Evolutionary conservation across 2,797 vertebrate species (phyloP).

Genomic region (Pristis pectinata): DNA sequence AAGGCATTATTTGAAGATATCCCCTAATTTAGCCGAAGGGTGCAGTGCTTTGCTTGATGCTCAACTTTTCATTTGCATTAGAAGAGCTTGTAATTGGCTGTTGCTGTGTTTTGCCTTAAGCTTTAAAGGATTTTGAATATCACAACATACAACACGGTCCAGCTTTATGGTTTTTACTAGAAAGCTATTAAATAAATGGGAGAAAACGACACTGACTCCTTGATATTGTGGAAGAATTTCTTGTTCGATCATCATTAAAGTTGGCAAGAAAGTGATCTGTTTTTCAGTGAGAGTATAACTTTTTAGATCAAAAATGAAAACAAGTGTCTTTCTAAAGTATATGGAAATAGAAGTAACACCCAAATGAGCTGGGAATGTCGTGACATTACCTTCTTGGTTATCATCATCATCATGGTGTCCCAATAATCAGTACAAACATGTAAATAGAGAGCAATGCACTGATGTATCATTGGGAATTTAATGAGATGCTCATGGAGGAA

Average conservation of each 20-base stretch:
- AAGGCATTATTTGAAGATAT: background rate
- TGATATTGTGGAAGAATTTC: background rate
- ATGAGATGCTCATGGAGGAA: background rate
- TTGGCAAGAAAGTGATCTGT: background rate
- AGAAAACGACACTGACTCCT: background rate
- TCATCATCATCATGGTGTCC: too few relatives aligned
- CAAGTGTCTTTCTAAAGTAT: background rate
- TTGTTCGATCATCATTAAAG: background rate
- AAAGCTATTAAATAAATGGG: background rate
- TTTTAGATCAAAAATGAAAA: background rate
- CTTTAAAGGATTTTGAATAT: background rate
- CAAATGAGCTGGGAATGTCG: too few relatives aligned
- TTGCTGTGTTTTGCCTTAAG: background rate
- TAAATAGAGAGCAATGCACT: too few relatives aligned
- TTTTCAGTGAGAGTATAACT: background rate
- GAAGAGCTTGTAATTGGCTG: background rate
- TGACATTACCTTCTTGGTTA: too few relatives aligned
- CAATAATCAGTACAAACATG: too few relatives aligned
- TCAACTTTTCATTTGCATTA: background rate
- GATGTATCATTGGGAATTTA: background rate
- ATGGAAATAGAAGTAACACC: background rate
- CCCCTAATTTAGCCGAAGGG: too few relatives aligned
- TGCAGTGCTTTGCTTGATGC: background rate
- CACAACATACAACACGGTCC: background rate
- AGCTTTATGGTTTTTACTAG: background rate